Percentiles rank a stretch among this genome's conserved stretches.
Evolutionary conservation across 2,797 vertebrate species (phyloP).

Genomic region (Psittacula echo): DNA sequence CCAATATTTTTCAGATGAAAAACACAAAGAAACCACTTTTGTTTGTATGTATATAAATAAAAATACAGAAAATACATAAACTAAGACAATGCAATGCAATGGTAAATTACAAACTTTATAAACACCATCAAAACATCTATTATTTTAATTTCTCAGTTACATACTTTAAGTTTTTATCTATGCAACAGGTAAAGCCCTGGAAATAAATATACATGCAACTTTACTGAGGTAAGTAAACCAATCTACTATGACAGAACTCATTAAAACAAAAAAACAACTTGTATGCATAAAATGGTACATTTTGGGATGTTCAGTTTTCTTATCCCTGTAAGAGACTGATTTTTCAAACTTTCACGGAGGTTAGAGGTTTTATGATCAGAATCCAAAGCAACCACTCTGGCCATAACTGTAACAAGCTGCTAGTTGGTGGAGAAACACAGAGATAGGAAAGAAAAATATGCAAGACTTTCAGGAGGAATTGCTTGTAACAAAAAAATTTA

Average conservation of each 20-base stretch:
- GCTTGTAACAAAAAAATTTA: neutral
- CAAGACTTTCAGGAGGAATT: neutral
- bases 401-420: neutral
- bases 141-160: neutral
- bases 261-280: neutral
- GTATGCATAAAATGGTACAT: neutral
- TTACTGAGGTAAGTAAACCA: neutral
- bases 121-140: neutral
- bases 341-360: neutral
- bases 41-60: neutral
- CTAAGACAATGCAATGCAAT: neutral
- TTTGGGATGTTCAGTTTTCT: neutral
- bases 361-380: neutral
- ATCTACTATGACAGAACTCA: neutral
- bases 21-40: neutral
- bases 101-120: neutral
- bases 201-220: neutral
- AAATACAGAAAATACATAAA: neutral
- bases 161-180: neutral
- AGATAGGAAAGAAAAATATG: neutral
- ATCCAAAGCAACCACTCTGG: neutral
- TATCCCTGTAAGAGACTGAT: neutral
- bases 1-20: neutral
- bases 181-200: neutral
- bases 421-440: neutral